Evolutionary conservation across 2,797 vertebrate species (phyloP), one percentile per base, ranked within the genome.

Genomic region (Knipowitschia caucasica): DNA sequence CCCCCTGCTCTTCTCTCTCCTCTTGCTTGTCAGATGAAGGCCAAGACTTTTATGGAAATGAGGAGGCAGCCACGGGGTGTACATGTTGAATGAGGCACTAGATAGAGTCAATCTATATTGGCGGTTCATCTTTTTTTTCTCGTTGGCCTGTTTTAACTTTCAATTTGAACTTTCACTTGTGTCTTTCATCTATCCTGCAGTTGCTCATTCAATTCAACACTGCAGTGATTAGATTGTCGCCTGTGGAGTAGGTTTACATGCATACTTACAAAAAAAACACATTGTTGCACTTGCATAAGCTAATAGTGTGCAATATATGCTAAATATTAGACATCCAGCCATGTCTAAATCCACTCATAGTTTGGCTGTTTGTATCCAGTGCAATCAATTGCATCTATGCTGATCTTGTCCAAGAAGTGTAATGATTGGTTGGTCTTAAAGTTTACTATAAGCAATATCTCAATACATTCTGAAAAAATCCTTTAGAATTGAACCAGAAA

Each of bases 1-100:
- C 59, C 51, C 56, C 35, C 64, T 53, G 49, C 56, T 42, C 71
- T 68, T 62, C 53, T 55, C 64, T 55, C 55, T 47, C 29, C 33
- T 44, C 47, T 39, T 53, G 69, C 85, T 82, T 83, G 78, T 88
- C 84, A 86, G 85, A 89, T 85, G 78, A 87, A 85, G 85, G 75
- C 75, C 61, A 56, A 67, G 84, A 85, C 81, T 89, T 87, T 87
- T 87, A 89, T 90, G 87, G 85, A 87, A 89, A 90, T 89, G 77
- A 86, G 80, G 67, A 72, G 74, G 64, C 78, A 82, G 82, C 83
- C 87, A 88, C 74, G 69, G 83, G 81, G 77, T 82, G 75, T 81
- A 76, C 78, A 80, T 82, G 77, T 76, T 77, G 79, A 87, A 88
- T 86, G 82, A 89, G 71, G 73, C 71, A 59, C 72, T 70, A 75